Base-by-base conservation (phyloP, 2,888 invertebrate genomes). In the Plagiodera versicolora region DNA sequence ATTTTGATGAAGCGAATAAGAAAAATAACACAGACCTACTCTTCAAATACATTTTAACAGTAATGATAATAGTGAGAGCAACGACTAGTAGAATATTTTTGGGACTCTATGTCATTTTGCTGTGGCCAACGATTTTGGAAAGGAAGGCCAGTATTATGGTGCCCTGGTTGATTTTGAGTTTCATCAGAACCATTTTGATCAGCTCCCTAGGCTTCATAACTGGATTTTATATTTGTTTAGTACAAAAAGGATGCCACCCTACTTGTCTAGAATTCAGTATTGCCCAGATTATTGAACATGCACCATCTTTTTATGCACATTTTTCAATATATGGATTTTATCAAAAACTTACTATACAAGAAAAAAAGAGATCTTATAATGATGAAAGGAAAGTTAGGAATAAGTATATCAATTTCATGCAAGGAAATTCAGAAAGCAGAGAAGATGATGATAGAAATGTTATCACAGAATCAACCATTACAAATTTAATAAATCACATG, bases 291-390 rank as follows among this genome's bases (percentile, higher is more conserved):
- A 61, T 69, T 18, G 65, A 70, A 18, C 66, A 69, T 53, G 69
- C 67, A 5, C 70, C 69, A 32, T 56, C 66, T 3, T 51, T 69
- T 16, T 70, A 70, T 51, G 66, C 67, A 0, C 69, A 69, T 68
- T 51, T 66, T 17, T 45, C 63, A 28, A 56, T 70, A 44, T 60
- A 64, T 8, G 58, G 57, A 55, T 67, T 57, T 30, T 60, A 63
- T 20, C n/a, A 46, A 20, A 9, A 19, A 4, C 32, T 35, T n/a
- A 8, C 17, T 30, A 14, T 8, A n/a, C 4, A 17, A 32, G 14
- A 18, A 19, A 51, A 35, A 51, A 28, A 18, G 32, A 32, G 16
- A 17, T 17, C 30, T 51, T 32, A n/a, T 8, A 19, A 49, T 19
- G 10, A 18, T 6, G 28, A 14, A 19, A 49, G 6, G 2, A 32